These are phyloP conservation scores for Shinisaurus crocodilurus DNA, from an alignment of 2,113 vertebrate genomes.

Conservation along the genomic window DNA sequence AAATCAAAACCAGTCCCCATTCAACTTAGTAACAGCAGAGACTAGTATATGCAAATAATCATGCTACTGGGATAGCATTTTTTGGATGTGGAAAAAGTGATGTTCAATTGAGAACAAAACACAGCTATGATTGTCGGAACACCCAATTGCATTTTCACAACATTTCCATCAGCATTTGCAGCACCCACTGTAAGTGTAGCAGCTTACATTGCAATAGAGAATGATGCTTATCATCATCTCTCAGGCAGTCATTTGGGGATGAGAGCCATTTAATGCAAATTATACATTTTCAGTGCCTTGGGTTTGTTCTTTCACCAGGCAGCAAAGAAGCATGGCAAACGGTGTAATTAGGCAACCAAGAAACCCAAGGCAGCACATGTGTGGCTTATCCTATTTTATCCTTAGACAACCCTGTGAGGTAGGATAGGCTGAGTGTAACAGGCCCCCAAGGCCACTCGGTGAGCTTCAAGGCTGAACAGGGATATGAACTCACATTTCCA, in stretches of 20 bases:
- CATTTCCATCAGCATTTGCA: neutral
- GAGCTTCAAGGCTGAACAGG: neutral
- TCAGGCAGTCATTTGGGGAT: neutral
- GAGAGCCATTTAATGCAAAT: neutral
- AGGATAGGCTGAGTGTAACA: neutral
- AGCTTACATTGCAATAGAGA: neutral
- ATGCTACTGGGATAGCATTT: neutral
- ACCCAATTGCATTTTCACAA: neutral
- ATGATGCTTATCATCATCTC: neutral
- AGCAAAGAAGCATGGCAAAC: neutral
- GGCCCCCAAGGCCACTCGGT: neutral
- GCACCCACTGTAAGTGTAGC: neutral
- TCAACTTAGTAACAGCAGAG: neutral
- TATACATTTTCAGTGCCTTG: neutral
- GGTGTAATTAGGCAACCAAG: too few relatives aligned
- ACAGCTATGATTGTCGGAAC: neutral
- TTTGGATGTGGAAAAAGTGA: neutral
- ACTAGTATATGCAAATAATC: neutral
- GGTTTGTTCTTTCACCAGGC: neutral
- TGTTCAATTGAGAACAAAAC: neutral
- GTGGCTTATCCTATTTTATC: neutral
- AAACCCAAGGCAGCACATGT: neutral
- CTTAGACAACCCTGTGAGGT: neutral
- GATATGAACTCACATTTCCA: neutral
- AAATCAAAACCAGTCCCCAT: rapidly evolving